phyloP scores from a whole-genome alignment of 2,888 invertebrate species.

The Melinopterus prodromus region DNA sequence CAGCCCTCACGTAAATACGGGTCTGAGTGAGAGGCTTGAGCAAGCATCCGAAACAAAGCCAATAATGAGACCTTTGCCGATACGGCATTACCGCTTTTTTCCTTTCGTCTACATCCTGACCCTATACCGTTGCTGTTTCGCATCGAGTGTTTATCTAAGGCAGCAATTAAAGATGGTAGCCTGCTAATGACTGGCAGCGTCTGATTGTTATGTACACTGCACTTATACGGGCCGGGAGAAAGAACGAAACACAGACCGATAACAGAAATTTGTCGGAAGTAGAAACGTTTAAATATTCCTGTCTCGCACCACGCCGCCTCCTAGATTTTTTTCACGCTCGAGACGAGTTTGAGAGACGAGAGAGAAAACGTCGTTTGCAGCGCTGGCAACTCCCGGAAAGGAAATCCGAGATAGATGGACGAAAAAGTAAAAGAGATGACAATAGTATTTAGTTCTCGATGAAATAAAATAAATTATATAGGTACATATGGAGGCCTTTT shows the following conservation, averaged over 20 bases:
- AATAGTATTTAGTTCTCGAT: too few species aligned
- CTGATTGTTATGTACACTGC: slow-evolving; percentile 47
- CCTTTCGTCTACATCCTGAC: slow-evolving; percentile 20
- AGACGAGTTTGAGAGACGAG: too few species aligned
- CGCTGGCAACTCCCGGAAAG: too few species aligned
- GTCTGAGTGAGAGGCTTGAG: slow-evolving; percentile 23
- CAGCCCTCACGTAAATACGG: slow-evolving; percentile 40
- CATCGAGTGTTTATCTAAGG: slow-evolving; percentile 40
- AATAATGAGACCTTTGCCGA: slow-evolving; percentile 42
- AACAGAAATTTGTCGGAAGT: neutral
- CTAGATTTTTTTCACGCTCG: neutral
- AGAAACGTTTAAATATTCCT: neutral
- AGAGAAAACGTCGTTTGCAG: too few species aligned
- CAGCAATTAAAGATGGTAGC: slow-evolving; percentile 47
- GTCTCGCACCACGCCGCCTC: neutral
- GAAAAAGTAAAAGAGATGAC: too few species aligned
- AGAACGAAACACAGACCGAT: neutral
- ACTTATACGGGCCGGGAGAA: slow-evolving; percentile 34
- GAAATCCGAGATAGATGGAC: too few species aligned
- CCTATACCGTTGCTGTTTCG: slow-evolving; percentile 37
- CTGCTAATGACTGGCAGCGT: slow-evolving; percentile 43
- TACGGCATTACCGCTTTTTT: slow-evolving; percentile 44
- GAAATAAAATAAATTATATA: too few species aligned
- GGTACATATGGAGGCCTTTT: too few species aligned
- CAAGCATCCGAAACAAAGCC: slow-evolving; percentile 35